phyloP scores from a whole-genome alignment of 2,113 vertebrate species.

The Phasianus colchicus region DNA sequence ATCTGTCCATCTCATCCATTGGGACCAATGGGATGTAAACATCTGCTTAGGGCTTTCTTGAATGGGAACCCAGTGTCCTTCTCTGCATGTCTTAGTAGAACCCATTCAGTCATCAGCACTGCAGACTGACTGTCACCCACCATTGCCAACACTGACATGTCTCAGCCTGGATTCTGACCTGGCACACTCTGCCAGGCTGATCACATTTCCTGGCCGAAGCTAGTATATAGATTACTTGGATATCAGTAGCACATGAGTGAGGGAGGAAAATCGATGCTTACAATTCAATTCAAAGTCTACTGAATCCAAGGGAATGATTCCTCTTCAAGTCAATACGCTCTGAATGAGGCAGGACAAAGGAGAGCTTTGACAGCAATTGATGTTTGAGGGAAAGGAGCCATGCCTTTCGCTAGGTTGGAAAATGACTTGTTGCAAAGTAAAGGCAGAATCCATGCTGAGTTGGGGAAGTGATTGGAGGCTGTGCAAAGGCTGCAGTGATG shows the following conservation, averaged over 20 bases:
- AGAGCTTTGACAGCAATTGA: background rate
- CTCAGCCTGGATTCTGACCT: background rate
- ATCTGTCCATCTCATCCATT: background rate
- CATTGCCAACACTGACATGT: background rate
- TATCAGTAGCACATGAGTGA: background rate
- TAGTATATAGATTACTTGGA: background rate
- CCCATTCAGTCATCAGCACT: background rate
- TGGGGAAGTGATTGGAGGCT: background rate
- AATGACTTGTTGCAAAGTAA: constrained; percentile 23
- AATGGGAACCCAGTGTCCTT: background rate
- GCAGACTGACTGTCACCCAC: background rate
- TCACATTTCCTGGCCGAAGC: background rate
- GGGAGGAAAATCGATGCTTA: constrained; percentile 29
- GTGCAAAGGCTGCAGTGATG: background rate
- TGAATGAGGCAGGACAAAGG: background rate
- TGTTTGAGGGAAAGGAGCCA: background rate
- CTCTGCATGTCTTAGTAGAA: background rate
- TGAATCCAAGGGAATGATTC: background rate
- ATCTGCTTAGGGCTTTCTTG: background rate
- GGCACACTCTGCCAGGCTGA: background rate
- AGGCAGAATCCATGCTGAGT: constrained; percentile 8
- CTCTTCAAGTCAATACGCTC: background rate
- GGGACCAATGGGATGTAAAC: background rate
- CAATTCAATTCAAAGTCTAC: background rate
- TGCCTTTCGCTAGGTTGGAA: background rate